phyloP scores from a whole-genome alignment of 2,888 invertebrate species.

The Lithophane leautieri region DNA sequence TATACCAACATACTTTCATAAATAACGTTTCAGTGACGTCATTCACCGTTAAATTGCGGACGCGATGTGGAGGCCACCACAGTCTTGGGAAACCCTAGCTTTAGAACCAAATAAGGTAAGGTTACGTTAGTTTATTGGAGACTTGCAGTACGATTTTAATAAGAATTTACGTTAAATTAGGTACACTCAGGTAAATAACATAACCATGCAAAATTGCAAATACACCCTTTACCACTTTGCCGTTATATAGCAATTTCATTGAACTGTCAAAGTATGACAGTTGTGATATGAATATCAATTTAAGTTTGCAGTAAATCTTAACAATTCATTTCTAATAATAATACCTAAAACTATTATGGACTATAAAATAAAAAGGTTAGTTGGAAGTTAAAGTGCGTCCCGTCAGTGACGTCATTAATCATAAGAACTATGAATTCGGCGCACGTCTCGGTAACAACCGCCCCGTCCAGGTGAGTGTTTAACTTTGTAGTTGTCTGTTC shows the following conservation, averaged over 20 bases:
- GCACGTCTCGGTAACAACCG: constrained; percentile 61
- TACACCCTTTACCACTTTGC: not conserved
- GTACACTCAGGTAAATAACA: not conserved
- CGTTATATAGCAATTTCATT: no score
- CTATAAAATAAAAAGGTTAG: constrained; percentile 50
- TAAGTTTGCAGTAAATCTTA: not conserved
- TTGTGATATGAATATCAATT: not conserved
- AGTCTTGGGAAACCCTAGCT: no score
- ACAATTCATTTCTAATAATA: not conserved
- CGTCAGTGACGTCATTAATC: constrained; percentile 60
- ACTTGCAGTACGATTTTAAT: not conserved
- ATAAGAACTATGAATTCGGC: constrained; percentile 57
- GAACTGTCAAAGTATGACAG: not conserved
- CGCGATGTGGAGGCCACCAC: no score
- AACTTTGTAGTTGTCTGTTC: constrained; percentile 63
- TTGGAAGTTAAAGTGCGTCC: constrained; percentile 45
- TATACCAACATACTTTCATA: no score
- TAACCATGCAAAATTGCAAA: not conserved
- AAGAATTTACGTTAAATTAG: no score
- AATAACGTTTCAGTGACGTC: no score
- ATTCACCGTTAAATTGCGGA: no score
- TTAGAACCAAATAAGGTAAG: not conserved
- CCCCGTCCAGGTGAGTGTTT: constrained; percentile 66
- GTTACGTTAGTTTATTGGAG: no score
- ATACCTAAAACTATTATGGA: constrained; percentile 54